Evolutionary conservation across 2,888 invertebrate genomes (phyloP).

Genomic region (Drosophila heteroneura): DNA sequence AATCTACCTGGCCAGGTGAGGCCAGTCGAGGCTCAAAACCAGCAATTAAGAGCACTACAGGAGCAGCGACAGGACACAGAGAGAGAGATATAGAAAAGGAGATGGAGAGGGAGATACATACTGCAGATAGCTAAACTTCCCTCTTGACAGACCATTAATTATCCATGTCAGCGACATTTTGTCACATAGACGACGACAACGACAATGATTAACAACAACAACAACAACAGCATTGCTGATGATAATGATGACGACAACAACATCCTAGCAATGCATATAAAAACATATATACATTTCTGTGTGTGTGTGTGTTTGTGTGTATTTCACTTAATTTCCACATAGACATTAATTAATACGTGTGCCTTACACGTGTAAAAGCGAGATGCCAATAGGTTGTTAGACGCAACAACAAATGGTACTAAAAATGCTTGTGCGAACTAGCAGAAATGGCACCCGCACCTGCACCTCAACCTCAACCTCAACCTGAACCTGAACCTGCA

Average conservation of each 20-base stretch:
- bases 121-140: constrained; percentile 23
- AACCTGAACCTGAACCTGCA: neutral
- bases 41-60: constrained; percentile 59
- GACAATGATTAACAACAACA: constrained; percentile 17
- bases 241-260: constrained; percentile 43
- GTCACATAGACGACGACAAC: constrained; percentile 57
- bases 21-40: constrained; percentile 33
- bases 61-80: constrained; percentile 11
- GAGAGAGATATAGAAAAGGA: neutral
- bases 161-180: constrained; percentile 81
- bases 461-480: neutral
- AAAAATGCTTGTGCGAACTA: constrained; percentile 64
- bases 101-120: constrained; percentile 14
- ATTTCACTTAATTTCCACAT: constrained; percentile 80
- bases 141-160: constrained; percentile 70
- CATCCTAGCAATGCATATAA: constrained; percentile 60
- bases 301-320: constrained; percentile 53
- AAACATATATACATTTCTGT: neutral
- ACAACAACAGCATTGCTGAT: constrained; percentile 20
- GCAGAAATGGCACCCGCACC: neutral
- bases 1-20: neutral
- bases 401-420: constrained; percentile 57
- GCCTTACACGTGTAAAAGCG: constrained; percentile 54
- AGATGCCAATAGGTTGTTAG: constrained; percentile 37
- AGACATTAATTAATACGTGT: constrained; percentile 78